These are phyloP conservation scores for Sander lucioperca DNA, from an alignment of 2,113 vertebrate species.

Conservation along the genomic window DNA sequence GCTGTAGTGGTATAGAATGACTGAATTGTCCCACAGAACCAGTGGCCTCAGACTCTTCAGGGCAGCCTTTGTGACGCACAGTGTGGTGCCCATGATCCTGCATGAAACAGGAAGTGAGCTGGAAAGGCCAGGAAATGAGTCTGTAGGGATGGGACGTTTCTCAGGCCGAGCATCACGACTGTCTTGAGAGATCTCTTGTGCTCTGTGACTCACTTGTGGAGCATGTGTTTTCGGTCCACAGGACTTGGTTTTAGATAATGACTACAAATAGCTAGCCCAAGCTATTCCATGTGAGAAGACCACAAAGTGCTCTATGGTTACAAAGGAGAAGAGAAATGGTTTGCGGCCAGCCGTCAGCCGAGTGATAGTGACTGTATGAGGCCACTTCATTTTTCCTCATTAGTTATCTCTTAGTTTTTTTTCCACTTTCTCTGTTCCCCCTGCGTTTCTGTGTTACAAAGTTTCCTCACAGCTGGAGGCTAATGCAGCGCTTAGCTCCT, in stretches of 20 bases:
- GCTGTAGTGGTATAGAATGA: conserved; percentile 19
- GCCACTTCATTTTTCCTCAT: conserved; percentile 41
- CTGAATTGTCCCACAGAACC: conserved; percentile 50
- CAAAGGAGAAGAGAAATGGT: conserved; percentile 45
- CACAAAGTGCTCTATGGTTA: conserved; percentile 62
- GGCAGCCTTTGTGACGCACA: conserved; percentile 61
- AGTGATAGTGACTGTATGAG: conserved; percentile 35
- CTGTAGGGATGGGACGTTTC: conserved; percentile 71
- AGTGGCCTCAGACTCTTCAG: conserved; percentile 11
- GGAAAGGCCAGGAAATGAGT: conserved; percentile 64
- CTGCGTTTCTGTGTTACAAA: neutral
- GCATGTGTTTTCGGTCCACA: conserved; percentile 71
- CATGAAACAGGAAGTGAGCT: conserved; percentile 75
- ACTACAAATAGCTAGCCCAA: conserved; percentile 68
- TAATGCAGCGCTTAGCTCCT: conserved; percentile 46
- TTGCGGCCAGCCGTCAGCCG: conserved; percentile 6
- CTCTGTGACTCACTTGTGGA: conserved; percentile 61
- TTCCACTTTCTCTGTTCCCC: conserved; percentile 13
- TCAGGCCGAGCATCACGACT: conserved; percentile 67
- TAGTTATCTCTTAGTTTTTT: conserved; percentile 36
- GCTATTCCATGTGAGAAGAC: conserved; percentile 61
- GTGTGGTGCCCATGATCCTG: conserved; percentile 58
- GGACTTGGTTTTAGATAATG: conserved; percentile 61
- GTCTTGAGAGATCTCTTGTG: conserved; percentile 63
- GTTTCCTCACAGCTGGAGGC: conserved; percentile 47